Base-by-base conservation (phyloP, 2,113 vertebrate species). In the Atractosteus spatula region DNA sequence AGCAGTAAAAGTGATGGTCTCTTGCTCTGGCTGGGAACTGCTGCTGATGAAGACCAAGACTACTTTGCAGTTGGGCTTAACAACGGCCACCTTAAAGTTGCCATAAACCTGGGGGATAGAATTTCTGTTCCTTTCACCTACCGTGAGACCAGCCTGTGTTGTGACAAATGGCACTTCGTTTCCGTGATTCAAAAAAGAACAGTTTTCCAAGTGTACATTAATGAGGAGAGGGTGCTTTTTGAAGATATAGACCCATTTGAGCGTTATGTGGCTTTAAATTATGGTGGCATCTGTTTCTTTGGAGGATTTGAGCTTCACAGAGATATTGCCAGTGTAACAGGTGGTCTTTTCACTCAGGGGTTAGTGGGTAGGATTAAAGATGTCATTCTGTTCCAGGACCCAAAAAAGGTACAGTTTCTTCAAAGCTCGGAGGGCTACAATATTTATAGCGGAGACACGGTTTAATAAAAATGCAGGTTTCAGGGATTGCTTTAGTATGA, bases 291-390 rank as follows among this genome's bases (percentile, higher is more conserved):
- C 77, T 83, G 84, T 79, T 98, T 95, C 81, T 90, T 96, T 47
- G 94, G 94, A 29, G 92, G 94, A 0, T 96, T 97, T 86, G 94
- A 94, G 83, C 81, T 93, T 41, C 70, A 88, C 74, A 88, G 82
- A 74, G 79, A 91, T 57, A 71, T 94, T 45, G 81, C 77, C 0
- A 43, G 5, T 2, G 86, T 94, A 70, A 96, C 93, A 10, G 77
- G 76, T 17, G 92, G 89, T 3, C 83, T 94, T 77, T 98, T 96
- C 85, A 82, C 87, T 62, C 82, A 83, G 63, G 82, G 84, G 55
- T 94, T 95, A 76, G 73, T 85, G 72, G 95, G 94, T 44, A 91
- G 85, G 84, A 90, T 96, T 43, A 93, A 90, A 88, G 91, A 96
- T 55, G 75, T 91, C 42, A 62, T 86, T 70, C 84, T 97, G 76